Percentiles rank a stretch among this genome's conserved stretches.
Evolutionary conservation across 2,113 vertebrate species (phyloP).

Genomic region (Propithecus coquereli): DNA sequence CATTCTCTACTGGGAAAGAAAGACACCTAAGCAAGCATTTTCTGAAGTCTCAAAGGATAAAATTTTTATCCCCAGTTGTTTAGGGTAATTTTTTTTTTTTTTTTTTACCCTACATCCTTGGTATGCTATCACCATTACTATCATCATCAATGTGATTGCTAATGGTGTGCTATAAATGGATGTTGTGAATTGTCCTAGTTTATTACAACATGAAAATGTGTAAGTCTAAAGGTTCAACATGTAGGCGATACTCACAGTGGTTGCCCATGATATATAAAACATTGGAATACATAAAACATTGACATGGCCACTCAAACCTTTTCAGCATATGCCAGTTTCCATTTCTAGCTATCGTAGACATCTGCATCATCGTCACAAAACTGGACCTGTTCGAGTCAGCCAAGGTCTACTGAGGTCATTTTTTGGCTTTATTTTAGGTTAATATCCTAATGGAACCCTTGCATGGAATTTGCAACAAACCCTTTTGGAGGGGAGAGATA

Average conservation of each 20-base stretch:
- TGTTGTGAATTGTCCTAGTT: background rate
- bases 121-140: background rate
- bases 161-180: background rate
- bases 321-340: background rate
- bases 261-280: background rate
- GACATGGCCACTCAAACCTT: background rate
- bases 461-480: background rate
- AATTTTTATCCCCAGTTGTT: background rate
- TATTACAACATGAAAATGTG: background rate
- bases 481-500: background rate
- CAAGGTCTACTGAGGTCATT: background rate
- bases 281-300: background rate
- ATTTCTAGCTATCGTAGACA: background rate
- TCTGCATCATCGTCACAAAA: background rate
- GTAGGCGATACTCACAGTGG: background rate
- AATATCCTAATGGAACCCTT: slow-evolving; percentile 34
- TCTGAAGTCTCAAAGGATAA: background rate
- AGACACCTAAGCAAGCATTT: background rate
- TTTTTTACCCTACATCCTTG: background rate
- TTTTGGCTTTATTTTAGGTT: slow-evolving; percentile 29
- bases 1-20: background rate
- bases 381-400: background rate
- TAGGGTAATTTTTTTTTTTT: background rate
- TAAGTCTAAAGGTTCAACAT: background rate
- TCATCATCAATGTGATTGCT: background rate